Evolutionary conservation across 1,140 invertebrate genomes (phyloP), one percentile per base, ranked within the genome.

Genomic region (Drosophila busckii): DNA sequence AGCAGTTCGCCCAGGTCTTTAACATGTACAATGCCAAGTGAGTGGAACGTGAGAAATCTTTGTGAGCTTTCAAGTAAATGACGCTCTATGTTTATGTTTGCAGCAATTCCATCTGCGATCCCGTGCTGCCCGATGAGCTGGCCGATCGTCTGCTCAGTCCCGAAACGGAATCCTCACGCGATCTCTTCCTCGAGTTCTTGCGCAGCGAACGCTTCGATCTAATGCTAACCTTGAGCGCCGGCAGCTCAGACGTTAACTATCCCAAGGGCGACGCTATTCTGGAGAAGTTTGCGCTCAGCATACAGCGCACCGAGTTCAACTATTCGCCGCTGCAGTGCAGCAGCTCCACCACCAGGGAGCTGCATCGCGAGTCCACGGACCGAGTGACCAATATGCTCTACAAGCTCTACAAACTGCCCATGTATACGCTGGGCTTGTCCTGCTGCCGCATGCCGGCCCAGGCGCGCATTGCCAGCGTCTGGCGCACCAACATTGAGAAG

Each of bases 391-490:
- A 92, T 71, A 61, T 90, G 16, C 52, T 92, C 1, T 90, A 88
- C 48, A 89, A 90, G 22, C 86, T 90, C 56, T 92, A 88, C 53
- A 88, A 89, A 7, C 86, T 89, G 1, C 90, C 91, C 0, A 86
- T 92, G 56, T 87, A 90, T n/a, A 90, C 90, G 0, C 86, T 91
- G 15, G 91, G 91, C 1, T 52, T 92, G 3, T 90, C 91, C 31
- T 97, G 95, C 70, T 96, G 95, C 73, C 93, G 94, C 61, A 94
- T 94, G 89, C 95, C 95, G 0, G 49, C 76, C 1, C 88, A 92
- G 7, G 87, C 88, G 2, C 88, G 91, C 5, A 89, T 97, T 16
- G 92, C 92, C 0, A 89, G 88, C 28, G 90, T 95, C 3, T 97
- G 95, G 95, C 90, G 91, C 45, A 90, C 93, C 25, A 93, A 93